phyloP scores from a whole-genome alignment of 1,140 invertebrate genomes.

The Drosophila watanabei region DNA sequence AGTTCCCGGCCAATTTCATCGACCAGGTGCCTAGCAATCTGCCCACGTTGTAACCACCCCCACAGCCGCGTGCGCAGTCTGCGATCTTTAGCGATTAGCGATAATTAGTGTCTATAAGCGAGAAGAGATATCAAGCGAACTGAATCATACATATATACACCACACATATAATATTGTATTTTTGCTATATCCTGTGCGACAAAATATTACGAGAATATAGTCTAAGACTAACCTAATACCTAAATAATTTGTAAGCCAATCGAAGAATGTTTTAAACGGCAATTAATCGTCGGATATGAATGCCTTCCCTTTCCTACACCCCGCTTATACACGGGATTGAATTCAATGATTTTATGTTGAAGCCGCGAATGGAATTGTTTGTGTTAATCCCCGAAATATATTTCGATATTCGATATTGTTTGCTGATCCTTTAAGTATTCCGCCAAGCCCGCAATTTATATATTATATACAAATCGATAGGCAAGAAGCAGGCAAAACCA shows the following conservation, averaged over 20 bases:
- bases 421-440: slow-evolving; percentile 44
- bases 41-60: slow-evolving; percentile 62
- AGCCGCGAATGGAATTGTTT: slow-evolving; percentile 25
- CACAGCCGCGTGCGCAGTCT: background rate
- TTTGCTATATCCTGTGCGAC: slow-evolving; percentile 50
- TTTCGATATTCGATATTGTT: slow-evolving; percentile 35
- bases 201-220: slow-evolving; percentile 41
- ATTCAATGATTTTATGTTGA: slow-evolving; percentile 42
- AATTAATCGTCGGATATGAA: slow-evolving; percentile 11
- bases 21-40: slow-evolving; percentile 87
- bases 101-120: slow-evolving; percentile 35
- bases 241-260: slow-evolving; percentile 22
- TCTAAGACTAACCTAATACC: slow-evolving; percentile 27
- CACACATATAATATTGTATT: slow-evolving; percentile 52
- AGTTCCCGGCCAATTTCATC: slow-evolving; percentile 94
- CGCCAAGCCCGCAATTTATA: background rate
- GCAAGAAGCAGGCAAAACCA: slow-evolving; percentile 11
- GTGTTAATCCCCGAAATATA: slow-evolving; percentile 17
- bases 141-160: slow-evolving; percentile 70
- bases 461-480: slow-evolving; percentile 3
- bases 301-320: slow-evolving; percentile 10
- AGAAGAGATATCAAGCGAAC: slow-evolving; percentile 63
- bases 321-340: slow-evolving; percentile 15
- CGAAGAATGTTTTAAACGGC: slow-evolving; percentile 38
- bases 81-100: slow-evolving; percentile 19